Base-by-base conservation (phyloP, 1,140 invertebrate species). In the Brachionus angularis region DNA sequence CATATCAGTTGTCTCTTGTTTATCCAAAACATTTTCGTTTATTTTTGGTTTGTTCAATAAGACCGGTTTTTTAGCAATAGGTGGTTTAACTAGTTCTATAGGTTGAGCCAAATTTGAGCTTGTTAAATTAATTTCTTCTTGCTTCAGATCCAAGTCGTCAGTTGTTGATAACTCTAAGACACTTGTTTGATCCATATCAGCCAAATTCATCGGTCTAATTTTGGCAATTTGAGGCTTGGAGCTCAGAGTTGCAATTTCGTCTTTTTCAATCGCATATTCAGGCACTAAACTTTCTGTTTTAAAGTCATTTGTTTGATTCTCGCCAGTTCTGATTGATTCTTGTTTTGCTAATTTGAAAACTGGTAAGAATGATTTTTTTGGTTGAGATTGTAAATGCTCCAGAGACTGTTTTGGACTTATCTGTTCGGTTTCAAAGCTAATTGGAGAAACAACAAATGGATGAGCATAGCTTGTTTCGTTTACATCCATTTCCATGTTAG, bases 321-420 rank as follows among this genome's bases (percentile, higher is more conserved):
- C 34, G 23, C 36, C 1, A 36, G 31, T 58, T 18, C 12, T 29
- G 23, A 58, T 21, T 21, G 53, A 58, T 8, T 58, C 53, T 12
- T 58, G 53, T 39, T 34, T 58, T 7, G 53, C 53, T 58, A 58
- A 39, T 12, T 39, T 58, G 1, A 58, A 14, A 7, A 58, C 33
- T 2, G 31, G 21, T 36, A n/a, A n/a, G n/a, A n/a, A n/a, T n/a
- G n/a, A 10, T 58, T 21, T 36, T 1, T 21, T 16, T 21, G 53
- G 33, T 36, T 36, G 31, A n/a, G n/a, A n/a, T n/a, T n/a, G n/a
- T n/a, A n/a, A n/a, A n/a, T n/a, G n/a, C n/a, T n/a, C n/a, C n/a
- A n/a, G n/a, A n/a, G n/a, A n/a, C n/a, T n/a, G n/a, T n/a, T 58
- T 58, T 58, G 31, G 25, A 58, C 33, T 23, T 10, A 58, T 14